A percentile compares a stretch with the other conserved stretches of the same genome.
Evolutionary conservation across 2,888 invertebrate species (phyloP).

Genomic region (Tanytarsus gracilentus): DNA sequence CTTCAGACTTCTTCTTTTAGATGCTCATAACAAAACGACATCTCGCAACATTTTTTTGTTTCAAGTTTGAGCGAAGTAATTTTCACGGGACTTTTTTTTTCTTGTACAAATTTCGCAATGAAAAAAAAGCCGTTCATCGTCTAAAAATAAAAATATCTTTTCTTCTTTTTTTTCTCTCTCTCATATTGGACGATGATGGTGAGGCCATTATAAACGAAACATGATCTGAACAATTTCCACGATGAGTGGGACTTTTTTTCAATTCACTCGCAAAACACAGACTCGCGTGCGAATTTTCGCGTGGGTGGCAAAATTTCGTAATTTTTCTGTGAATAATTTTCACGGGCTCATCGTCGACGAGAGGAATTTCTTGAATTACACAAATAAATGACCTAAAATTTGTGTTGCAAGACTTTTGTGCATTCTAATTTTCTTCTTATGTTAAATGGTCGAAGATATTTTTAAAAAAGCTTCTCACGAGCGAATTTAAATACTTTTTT

Average conservation of each 20-base stretch:
- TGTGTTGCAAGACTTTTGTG: too few relatives aligned
- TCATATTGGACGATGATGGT: slow-evolving; percentile 15
- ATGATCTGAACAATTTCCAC: slow-evolving; percentile 26
- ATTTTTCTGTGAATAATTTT: background rate
- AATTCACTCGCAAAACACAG: background rate
- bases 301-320: slow-evolving; percentile 27
- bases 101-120: slow-evolving; percentile 15
- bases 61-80: slow-evolving; percentile 9
- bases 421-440: too few relatives aligned
- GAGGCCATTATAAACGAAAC: slow-evolving; percentile 28
- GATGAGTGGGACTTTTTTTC: slow-evolving; percentile 1
- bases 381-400: too few relatives aligned
- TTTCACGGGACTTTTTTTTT: slow-evolving; percentile 25
- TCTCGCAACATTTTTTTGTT: slow-evolving; percentile 5
- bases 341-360: slow-evolving; percentile 8
- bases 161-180: too few relatives aligned
- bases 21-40: background rate
- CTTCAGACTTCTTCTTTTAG: slow-evolving; percentile 24
- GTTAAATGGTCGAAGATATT: too few relatives aligned
- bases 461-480: too few relatives aligned
- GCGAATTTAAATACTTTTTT: too few relatives aligned
- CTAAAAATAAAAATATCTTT: slow-evolving; percentile 29
- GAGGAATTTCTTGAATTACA: background rate
- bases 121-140: background rate
- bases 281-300: slow-evolving; percentile 20